Evolutionary conservation across 2,113 vertebrate genomes (phyloP).

Genomic region (Epinephelus fuscoguttatus): DNA sequence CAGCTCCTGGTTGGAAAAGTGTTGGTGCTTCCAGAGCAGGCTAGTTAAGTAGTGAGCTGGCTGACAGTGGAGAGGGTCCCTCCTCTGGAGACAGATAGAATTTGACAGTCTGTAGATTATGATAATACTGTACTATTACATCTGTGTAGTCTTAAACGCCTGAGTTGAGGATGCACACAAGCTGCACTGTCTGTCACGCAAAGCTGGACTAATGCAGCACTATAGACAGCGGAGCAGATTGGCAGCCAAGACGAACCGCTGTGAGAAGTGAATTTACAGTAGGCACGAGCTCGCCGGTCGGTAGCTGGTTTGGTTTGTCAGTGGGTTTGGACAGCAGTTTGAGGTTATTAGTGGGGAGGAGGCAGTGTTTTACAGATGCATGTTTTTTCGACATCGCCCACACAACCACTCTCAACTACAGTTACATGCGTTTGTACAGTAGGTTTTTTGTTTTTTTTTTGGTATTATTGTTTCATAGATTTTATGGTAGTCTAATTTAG

Average conservation of each 20-base stretch:
- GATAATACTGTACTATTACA: slow-evolving; percentile 43
- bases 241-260: slow-evolving; percentile 52
- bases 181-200: slow-evolving; percentile 41
- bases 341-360: slow-evolving; percentile 42
- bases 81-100: slow-evolving; percentile 40
- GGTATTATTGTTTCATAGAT: neutral
- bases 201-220: slow-evolving; percentile 26
- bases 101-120: slow-evolving; percentile 57
- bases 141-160: slow-evolving; percentile 44
- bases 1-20: slow-evolving; percentile 45
- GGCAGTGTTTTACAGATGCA: slow-evolving; percentile 37
- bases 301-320: slow-evolving; percentile 65
- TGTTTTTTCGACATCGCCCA: slow-evolving; percentile 32
- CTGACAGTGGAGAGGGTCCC: slow-evolving; percentile 34
- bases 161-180: slow-evolving; percentile 19
- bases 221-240: slow-evolving; percentile 23
- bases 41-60: slow-evolving; percentile 34
- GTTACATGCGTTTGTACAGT: slow-evolving; percentile 22
- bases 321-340: slow-evolving; percentile 58
- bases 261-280: slow-evolving; percentile 52
- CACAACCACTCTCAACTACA: slow-evolving; percentile 35
- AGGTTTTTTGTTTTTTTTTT: neutral
- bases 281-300: slow-evolving; percentile 40
- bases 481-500: neutral
- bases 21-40: slow-evolving; percentile 43